Base-by-base conservation (phyloP, 2,797 vertebrate species). In the Poeciliopsis paucimaculata region DNA sequence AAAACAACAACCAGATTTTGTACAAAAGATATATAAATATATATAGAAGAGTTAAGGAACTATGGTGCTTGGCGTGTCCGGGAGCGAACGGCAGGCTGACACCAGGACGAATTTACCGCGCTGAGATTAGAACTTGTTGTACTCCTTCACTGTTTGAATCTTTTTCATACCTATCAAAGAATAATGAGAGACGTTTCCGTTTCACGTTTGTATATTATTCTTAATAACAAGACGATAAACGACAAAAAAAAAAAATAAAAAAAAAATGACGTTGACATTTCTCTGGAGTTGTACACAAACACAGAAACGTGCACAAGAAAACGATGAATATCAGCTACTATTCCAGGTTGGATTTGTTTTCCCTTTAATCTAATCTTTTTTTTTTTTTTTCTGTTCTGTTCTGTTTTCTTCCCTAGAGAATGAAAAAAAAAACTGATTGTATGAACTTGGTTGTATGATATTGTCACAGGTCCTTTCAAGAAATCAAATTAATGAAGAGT, bases 21-120 rank as follows among this genome's bases (percentile, higher is more conserved):
- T 96, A 95, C 91, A 94, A 93, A 95, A 95, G 90, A 93, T 93
- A 94, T 94, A 94, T 95, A 95, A 92, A 94, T 91, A 95, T 92
- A 95, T 94, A 96, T 93, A 94, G 86, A 95, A 93, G 94, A 92
- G 81, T 88, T 92, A 93, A 93, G 90, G 91, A 95, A 94, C 92
- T 95, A 94, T 95, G 92, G 94, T 91, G 94, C 88, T 90, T 76
- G 89, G 93, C 89, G 85, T 90, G 92, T 94, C 87, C 88, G 76
- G 84, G 85, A 82, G 77, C 88, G 86, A 87, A 86, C 79, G 88
- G 91, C 91, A 86, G 92, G 90, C 82, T 83, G 88, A 87, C 84
- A 89, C 34, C 79, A 86, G 86, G 89, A 92, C 90, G 88, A 86
- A 89, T 91, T 94, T 94, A 94, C 91, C 90, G 93, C 95, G 92